Conservation (phyloP, 2,888 invertebrate species). For the Leistus spinibarbis region DNA sequence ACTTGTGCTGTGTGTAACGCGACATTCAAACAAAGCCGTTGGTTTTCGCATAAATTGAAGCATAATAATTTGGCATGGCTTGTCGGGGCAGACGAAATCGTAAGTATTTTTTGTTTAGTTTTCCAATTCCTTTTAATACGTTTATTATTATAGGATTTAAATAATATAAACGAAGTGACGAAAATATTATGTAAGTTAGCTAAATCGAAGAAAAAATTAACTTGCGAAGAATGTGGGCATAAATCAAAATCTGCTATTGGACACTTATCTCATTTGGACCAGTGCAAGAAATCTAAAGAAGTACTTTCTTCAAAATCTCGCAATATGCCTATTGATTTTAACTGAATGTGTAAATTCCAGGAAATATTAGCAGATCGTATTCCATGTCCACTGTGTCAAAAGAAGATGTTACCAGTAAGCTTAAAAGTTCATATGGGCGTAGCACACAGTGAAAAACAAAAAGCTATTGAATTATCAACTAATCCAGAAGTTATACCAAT, state of each 20-base stretch:
- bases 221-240: constrained; percentile 62
- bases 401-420: constrained; percentile 63
- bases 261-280: constrained; percentile 65
- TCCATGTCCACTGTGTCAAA: constrained; percentile 62
- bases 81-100: constrained; percentile 60
- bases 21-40: constrained; percentile 54
- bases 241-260: constrained; percentile 62
- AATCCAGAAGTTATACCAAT: constrained; percentile 13
- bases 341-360: constrained; percentile 49
- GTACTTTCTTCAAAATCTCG: background rate
- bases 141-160: constrained; percentile 60
- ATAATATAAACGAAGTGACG: constrained; percentile 58
- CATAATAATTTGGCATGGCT: constrained; percentile 67
- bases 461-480: constrained; percentile 44
- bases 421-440: constrained; percentile 50
- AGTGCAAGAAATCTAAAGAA: constrained; percentile 65
- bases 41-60: constrained; percentile 60
- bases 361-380: constrained; percentile 59
- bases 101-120: constrained; percentile 50
- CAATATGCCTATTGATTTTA: background rate
- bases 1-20: constrained; percentile 60
- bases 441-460: constrained; percentile 42
- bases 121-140: background rate
- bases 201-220: constrained; percentile 56
- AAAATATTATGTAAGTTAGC: constrained; percentile 57